These are phyloP conservation scores for Mesitornis unicolor DNA, from an alignment of 2,113 vertebrate genomes.

Conservation along the genomic window DNA sequence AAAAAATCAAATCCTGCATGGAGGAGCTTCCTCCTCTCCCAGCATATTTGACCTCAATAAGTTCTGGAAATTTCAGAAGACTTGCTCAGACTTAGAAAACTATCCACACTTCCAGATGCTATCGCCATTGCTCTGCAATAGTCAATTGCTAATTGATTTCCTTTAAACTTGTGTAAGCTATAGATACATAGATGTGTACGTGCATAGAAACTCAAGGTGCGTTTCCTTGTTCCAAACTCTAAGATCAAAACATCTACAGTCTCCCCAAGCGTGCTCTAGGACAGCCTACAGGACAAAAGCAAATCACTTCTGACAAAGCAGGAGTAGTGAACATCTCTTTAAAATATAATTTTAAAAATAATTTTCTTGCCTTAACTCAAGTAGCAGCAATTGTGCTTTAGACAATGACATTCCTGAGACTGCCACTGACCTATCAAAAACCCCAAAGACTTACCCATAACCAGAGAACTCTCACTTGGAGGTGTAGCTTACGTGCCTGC, in stretches of 20 bases:
- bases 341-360: not conserved
- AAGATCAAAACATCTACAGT: slow-evolving; percentile 1
- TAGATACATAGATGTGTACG: slow-evolving; percentile 26
- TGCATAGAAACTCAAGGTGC: not conserved
- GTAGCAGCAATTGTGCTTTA: not conserved
- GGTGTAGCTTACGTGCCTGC: not conserved
- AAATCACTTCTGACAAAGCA: not conserved
- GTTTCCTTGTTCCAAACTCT: not conserved
- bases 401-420: not conserved
- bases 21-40: not conserved
- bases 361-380: not conserved
- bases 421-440: not conserved
- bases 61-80: not conserved
- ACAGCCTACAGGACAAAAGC: not conserved
- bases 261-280: not conserved
- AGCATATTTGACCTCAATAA: slow-evolving; percentile 22
- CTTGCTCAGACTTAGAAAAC: not conserved
- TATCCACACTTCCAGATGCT: not conserved
- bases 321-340: not conserved
- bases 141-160: slow-evolving; percentile 49
- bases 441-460: not conserved
- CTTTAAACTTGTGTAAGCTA: slow-evolving; percentile 22
- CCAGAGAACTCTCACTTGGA: not conserved
- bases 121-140: not conserved
- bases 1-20: not conserved